Evolutionary conservation across 1,140 invertebrate genomes (phyloP), one percentile per base, ranked within the genome.

Genomic region (Megathymus violae): DNA sequence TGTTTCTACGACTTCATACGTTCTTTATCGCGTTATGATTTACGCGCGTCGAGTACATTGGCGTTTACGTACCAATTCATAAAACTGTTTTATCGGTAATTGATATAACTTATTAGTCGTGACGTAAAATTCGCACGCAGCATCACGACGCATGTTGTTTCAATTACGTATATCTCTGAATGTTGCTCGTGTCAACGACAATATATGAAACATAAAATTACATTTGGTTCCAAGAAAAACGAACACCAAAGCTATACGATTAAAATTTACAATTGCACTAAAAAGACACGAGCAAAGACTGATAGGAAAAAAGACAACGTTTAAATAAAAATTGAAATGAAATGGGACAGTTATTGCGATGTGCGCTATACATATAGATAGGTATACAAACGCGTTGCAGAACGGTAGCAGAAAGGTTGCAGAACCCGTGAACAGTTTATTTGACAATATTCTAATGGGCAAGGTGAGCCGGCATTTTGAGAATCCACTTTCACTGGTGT

Each of bases 401-500:
- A n/a, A n/a, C n/a, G n/a, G n/a, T n/a, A n/a, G n/a, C n/a, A n/a
- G n/a, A n/a, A n/a, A n/a, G n/a, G n/a, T n/a, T n/a, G n/a, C n/a
- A n/a, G n/a, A n/a, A 40, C 16, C 19, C 50, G 9, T 14, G 17
- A 22, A 40, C 14, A 61, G 17, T 69, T 62, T 71, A 64, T 71
- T 76, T 68, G 67, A 67, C 41, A 72, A 66, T 70, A 44, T 51
- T 52, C 31, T 60, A 27, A 51, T 69, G 36, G 71, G 56, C 76
- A 63, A 67, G 67, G 51, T 62, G 48, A 66, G 65, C 64, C 72
- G 68, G 75, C 59, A 80, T 80, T 85, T 82, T 75, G 78, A 82
- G 75, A 78, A 88, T 81, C 71, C 63, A 85, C 84, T 88, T 87
- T 88, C 84, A 82, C 85, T 76, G 38, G 74, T 82, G 74, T 67